These are phyloP conservation scores for Ameiurus melas DNA, from an alignment of 2,113 vertebrate genomes.

Conservation along the genomic window DNA sequence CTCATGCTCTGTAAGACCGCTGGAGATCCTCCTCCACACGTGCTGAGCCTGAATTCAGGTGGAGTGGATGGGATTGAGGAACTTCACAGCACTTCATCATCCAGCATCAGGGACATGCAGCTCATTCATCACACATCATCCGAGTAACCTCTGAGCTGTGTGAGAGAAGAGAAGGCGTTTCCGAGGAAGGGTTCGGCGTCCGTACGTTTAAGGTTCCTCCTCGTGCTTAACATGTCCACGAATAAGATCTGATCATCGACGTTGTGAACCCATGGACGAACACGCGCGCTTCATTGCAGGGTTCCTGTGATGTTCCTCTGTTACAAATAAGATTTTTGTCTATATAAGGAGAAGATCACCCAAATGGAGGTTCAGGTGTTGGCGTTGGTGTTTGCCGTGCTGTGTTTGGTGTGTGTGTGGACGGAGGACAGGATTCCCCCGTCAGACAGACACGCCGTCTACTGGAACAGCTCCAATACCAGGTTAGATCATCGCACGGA, in stretches of 20 bases:
- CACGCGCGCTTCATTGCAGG: background rate
- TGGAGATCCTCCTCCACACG: constrained; percentile 2
- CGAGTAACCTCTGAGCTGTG: no score
- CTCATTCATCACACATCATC: background rate
- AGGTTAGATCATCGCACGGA: constrained; percentile 62
- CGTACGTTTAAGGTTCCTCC: background rate
- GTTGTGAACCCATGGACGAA: background rate
- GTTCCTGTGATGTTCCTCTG: constrained; percentile 10
- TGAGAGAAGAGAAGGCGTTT: background rate
- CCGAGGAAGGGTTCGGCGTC: background rate
- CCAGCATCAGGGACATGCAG: background rate
- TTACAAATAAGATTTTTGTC: background rate
- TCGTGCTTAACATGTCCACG: background rate
- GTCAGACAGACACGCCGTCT: constrained; percentile 76
- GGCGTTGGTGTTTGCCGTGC: constrained; percentile 64
- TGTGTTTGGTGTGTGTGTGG: constrained; percentile 73
- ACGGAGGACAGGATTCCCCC: constrained; percentile 77
- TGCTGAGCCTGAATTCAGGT: background rate
- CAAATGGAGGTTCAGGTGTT: constrained; percentile 68
- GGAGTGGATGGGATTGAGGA: background rate
- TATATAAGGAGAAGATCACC: background rate
- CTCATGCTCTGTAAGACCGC: background rate
- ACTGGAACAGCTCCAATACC: constrained; percentile 80
- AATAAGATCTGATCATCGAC: background rate
- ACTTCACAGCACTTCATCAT: background rate